Base-by-base conservation (phyloP, 2,113 vertebrate genomes). In the Scolopax mira region DNA sequence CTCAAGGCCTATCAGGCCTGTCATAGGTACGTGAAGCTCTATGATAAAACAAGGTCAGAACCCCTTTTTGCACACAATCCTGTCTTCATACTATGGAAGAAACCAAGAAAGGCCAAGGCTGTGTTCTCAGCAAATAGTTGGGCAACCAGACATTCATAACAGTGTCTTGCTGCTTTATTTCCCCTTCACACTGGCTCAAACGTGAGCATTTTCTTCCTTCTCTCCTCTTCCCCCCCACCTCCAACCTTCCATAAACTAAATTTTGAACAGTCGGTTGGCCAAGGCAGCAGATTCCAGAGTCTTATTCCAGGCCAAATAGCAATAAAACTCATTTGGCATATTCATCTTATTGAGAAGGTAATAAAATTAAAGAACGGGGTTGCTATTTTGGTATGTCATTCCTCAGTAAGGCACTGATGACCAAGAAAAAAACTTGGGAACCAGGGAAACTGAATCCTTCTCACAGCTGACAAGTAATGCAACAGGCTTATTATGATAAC, bases 301-400 rank as follows among this genome's bases (percentile, higher is more conserved):
- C 60, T 93, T 89, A 79, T 75, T 95, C 83, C 88, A 90, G 80
- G 54, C 80, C 86, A 97, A 95, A 92, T 2, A 90, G 85, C 86
- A 84, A 83, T 93, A 96, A 95, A 95, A 93, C 65, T 94, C 35
- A 95, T 95, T 96, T 96, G 82, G 93, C 75, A 62, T 61, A 71
- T 81, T 90, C 23, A 1, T 72, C 84, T 80, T 93, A 81, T 55
- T 79, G 87, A 49, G 75, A 94, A 95, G 27, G 93, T 78, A 95
- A 93, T 94, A 95, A 95, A 96, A 94, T 96, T 95, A 94, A 96
- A 82, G 87, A 87, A 49, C 25, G 41, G 24, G 52, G 33, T 69
- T 93, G 79, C 91, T 95, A 48, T 94, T 95, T 91, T 65, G n/a
- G 88, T 71, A 66, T 89, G 87, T 85, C 72, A 80, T 81, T 95